Percentiles rank a stretch among this genome's conserved stretches.
Evolutionary conservation across 2,888 invertebrate species (phyloP).

Genomic region (Tryphoninae sp.): DNA sequence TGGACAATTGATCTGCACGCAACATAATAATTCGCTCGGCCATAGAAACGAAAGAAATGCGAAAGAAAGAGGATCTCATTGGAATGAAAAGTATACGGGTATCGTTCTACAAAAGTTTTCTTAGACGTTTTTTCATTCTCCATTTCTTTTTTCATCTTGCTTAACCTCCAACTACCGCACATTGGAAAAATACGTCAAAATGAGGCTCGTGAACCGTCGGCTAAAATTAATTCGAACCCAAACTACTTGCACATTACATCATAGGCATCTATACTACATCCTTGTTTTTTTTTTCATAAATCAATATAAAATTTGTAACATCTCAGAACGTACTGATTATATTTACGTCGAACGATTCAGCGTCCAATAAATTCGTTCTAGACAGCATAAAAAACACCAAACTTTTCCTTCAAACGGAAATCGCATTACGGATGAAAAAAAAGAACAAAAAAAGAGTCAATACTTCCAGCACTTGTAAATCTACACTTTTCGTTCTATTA

Average conservation of each 20-base stretch:
- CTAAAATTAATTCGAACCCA: slow-evolving; percentile 58
- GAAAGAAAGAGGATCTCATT: slow-evolving; percentile 55
- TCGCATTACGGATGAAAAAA: no score
- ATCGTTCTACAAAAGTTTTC: slow-evolving; percentile 56
- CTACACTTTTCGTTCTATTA: slow-evolving; percentile 14
- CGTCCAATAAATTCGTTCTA: not conserved
- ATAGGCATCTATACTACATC: slow-evolving; percentile 42
- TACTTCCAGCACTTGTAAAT: not conserved
- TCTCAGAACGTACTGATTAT: slow-evolving; percentile 54
- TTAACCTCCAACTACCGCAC: slow-evolving; percentile 56
- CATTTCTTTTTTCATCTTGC: slow-evolving; percentile 42
- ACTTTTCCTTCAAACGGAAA: no score
- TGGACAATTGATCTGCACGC: slow-evolving; percentile 46
- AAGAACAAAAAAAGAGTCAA: no score
- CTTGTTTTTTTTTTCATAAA: slow-evolving; percentile 34
- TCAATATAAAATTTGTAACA: slow-evolving; percentile 42
- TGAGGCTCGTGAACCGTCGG: slow-evolving; percentile 50
- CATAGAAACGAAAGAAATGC: slow-evolving; percentile 46
- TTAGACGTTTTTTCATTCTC: slow-evolving; percentile 55
- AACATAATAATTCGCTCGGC: slow-evolving; percentile 42
- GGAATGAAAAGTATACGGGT: slow-evolving; percentile 62
- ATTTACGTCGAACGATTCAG: slow-evolving; percentile 50
- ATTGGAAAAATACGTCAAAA: slow-evolving; percentile 66
- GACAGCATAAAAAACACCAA: not conserved
- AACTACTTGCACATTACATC: slow-evolving; percentile 63